Base-by-base conservation (phyloP, 2,888 invertebrate species). In the Dione vanillae region DNA sequence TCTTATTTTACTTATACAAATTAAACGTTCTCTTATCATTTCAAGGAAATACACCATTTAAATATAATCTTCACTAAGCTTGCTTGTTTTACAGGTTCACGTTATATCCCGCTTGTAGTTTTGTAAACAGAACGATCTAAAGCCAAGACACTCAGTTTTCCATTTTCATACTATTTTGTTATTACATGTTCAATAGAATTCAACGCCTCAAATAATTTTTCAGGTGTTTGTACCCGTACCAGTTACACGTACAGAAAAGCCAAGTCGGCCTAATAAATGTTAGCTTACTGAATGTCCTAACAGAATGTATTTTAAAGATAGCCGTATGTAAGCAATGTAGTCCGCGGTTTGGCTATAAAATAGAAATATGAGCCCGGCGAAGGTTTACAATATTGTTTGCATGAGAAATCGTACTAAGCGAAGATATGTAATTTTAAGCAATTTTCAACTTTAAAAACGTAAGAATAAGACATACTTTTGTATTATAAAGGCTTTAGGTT, bases 301-400 rank as follows among this genome's bases (percentile, higher is more conserved):
- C n/a, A 45, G 11, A 27, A 45, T 43, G 27, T 45, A 16, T 37
- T 61, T 59, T 45, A 45, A 27, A 27, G 27, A 27, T 27, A 45
- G 45, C n/a, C n/a, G n/a, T 58, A 67, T 45, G 56, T 62, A 62
- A 69, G 58, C 65, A 71, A 49, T 65, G 68, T 68, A 58, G 56
- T 71, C 45, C 65, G 65, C 37, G 54, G 47, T 71, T 65, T 69
- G 69, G 61, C 71, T 45, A 71, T 71, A 71, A 69, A 71, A 71
- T 65, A 71, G 71, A 71, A 65, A 71, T 69, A 69, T 71, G 71
- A 59, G 47, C 10, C 52, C 65, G 45, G 59, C 54, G 56, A 62
- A 64, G 62, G 52, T 37, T 66, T 61, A 64, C 56, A 58, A 64
- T 71, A 67, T 64, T 56, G 70, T 56, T 45, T 35, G 56, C 19